Percentiles rank a stretch among this genome's conserved stretches.
phyloP scores from a whole-genome alignment of 2,113 vertebrate species.

The Cnemophilus loriae region DNA sequence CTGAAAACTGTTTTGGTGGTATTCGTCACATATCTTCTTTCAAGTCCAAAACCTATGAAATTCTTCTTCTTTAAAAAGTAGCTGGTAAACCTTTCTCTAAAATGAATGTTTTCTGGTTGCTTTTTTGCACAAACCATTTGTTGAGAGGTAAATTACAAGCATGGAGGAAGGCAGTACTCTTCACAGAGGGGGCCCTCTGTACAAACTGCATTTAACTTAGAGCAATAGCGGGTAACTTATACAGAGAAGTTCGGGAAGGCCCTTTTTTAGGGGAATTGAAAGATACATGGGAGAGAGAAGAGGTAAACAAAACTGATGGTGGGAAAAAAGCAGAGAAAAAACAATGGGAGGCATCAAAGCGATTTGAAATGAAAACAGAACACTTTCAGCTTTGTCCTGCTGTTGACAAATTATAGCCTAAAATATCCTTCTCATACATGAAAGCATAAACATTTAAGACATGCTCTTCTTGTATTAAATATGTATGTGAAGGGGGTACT shows the following conservation, averaged over 20 bases:
- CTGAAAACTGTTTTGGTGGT: rapidly evolving
- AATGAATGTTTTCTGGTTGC: neutral
- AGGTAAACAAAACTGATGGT: neutral
- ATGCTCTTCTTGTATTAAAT: neutral
- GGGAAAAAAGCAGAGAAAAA: neutral
- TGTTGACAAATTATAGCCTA: neutral
- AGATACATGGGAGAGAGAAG: neutral
- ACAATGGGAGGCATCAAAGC: neutral
- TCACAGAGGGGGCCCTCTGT: neutral
- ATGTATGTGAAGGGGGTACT: neutral
- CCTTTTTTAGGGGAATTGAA: neutral
- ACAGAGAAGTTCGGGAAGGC: neutral
- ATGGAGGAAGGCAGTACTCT: neutral
- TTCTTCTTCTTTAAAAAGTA: neutral
- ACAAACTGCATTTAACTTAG: neutral
- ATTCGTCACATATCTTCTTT: neutral
- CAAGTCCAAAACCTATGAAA: neutral
- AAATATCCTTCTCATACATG: neutral
- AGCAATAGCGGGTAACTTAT: neutral
- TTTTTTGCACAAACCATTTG: neutral
- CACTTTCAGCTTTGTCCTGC: rapidly evolving
- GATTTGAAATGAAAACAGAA: neutral
- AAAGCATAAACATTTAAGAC: neutral
- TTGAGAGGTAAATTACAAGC: neutral
- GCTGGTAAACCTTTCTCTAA: neutral